phyloP scores from a whole-genome alignment of 2,888 invertebrate genomes.

The Catocala sponsa region DNA sequence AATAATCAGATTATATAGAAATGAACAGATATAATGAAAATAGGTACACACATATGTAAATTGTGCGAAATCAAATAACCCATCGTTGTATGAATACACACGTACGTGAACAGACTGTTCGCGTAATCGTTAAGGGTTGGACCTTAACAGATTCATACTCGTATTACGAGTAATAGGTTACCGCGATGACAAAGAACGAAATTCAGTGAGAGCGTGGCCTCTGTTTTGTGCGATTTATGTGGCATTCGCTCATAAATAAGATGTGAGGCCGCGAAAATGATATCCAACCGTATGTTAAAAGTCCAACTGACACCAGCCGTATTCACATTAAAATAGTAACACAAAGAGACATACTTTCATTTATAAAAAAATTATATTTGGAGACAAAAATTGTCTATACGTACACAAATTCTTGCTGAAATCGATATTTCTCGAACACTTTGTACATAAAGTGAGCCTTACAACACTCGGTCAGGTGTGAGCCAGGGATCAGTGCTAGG shows the following conservation, averaged over 20 bases:
- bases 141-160: no score
- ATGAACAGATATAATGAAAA: not conserved
- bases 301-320: no score
- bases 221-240: no score
- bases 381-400: not conserved
- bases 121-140: not conserved
- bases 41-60: not conserved
- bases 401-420: constrained; percentile 4
- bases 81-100: not conserved
- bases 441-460: constrained; percentile 13
- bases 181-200: no score
- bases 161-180: not conserved
- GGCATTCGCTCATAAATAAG: no score
- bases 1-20: not conserved
- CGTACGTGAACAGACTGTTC: not conserved
- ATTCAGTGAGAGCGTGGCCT: no score
- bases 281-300: no score
- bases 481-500: no score
- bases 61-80: constrained; percentile 3
- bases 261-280: no score
- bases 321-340: no score
- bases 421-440: constrained; percentile 9
- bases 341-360: no score
- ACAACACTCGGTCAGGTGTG: no score
- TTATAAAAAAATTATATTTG: constrained; percentile 15